These are phyloP conservation scores for Apus apus DNA, from an alignment of 2,113 vertebrate genomes.

Conservation along the genomic window DNA sequence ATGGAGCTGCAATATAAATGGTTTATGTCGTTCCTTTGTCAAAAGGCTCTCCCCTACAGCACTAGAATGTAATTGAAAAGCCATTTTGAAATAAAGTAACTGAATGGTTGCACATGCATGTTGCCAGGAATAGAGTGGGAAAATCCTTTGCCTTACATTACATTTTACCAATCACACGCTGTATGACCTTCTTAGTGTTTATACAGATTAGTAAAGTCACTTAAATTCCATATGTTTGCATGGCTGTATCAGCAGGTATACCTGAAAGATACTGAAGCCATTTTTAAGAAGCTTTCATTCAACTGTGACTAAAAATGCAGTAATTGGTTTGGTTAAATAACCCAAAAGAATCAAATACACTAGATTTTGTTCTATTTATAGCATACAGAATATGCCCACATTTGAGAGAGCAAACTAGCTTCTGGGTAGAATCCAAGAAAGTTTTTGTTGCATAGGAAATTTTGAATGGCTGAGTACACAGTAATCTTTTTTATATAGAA, in stretches of 20 bases:
- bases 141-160: conserved; percentile 37
- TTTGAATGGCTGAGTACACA: background rate
- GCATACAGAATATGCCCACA: background rate
- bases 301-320: background rate
- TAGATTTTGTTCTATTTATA: background rate
- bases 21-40: conserved; percentile 81
- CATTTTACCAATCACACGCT: conserved; percentile 6
- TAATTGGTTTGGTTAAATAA: background rate
- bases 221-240: background rate
- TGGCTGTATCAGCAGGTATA: background rate
- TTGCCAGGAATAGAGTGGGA: conserved; percentile 70
- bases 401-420: background rate
- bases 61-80: conserved; percentile 81
- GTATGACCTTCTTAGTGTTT: conserved; percentile 16
- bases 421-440: background rate
- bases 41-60: conserved; percentile 75
- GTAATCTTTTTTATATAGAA: background rate
- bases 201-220: background rate
- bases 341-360: background rate
- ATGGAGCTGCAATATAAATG: conserved; percentile 81
- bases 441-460: background rate
- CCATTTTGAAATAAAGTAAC: conserved; percentile 74
- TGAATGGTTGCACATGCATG: conserved; percentile 58
- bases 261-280: background rate
- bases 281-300: background rate